Percentiles rank a stretch among this genome's conserved stretches.
Conservation (phyloP, 2,888 invertebrate species). For the Cantharis rustica region DNA sequence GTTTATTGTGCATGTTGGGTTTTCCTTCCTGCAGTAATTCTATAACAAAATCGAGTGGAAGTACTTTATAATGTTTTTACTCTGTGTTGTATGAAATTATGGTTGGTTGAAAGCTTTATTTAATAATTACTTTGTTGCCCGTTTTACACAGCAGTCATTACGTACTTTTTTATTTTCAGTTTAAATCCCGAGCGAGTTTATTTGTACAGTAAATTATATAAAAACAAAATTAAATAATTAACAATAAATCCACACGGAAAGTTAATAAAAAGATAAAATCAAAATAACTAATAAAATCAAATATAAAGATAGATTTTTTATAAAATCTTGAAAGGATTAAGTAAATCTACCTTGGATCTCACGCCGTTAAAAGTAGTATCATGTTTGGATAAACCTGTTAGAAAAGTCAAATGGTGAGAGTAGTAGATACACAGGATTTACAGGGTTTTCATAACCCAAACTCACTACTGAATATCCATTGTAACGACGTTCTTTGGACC, state of each 20-base stretch:
- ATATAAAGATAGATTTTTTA: neutral
- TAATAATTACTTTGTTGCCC: slow-evolving; percentile 32
- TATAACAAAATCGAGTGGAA: slow-evolving; percentile 37
- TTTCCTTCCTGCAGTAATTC: slow-evolving; percentile 42
- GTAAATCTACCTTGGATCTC: neutral
- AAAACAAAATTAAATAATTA: neutral
- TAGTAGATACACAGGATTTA: slow-evolving; percentile 28
- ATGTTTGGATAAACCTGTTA: slow-evolving; percentile 29
- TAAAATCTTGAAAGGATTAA: neutral
- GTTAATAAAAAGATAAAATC: neutral
- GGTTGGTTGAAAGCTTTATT: slow-evolving; percentile 29
- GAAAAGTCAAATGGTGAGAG: slow-evolving; percentile 29
- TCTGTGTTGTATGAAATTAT: slow-evolving; percentile 29
- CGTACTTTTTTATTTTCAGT: slow-evolving; percentile 19
- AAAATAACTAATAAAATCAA: neutral
- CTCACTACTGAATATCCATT: slow-evolving; percentile 30
- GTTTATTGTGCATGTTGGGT: slow-evolving; percentile 47
- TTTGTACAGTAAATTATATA: neutral
- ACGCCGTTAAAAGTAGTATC: slow-evolving; percentile 24
- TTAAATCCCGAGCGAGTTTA: neutral
- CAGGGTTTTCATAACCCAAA: slow-evolving; percentile 26
- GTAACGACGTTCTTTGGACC: slow-evolving; percentile 22
- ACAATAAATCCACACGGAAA: neutral
- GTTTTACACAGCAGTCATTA: slow-evolving; percentile 17
- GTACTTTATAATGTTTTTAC: slow-evolving; percentile 31